phyloP scores from a whole-genome alignment of 2,888 invertebrate species.

The Endotricha flammealis region DNA sequence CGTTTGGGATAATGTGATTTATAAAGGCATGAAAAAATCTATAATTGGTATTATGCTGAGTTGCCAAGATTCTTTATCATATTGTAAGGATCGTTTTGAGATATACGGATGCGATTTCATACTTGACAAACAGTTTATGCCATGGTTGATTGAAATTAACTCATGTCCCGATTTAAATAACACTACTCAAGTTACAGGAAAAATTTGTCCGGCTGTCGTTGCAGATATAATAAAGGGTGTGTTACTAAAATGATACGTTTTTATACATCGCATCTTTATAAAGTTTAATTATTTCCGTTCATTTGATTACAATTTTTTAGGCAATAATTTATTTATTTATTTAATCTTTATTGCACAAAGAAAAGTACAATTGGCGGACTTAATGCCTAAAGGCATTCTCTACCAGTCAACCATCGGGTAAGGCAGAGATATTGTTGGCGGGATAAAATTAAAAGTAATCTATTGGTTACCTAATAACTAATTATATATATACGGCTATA shows the following conservation, averaged over 20 bases:
- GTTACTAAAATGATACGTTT: neutral
- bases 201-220: constrained; percentile 88
- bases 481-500: too few relatives aligned
- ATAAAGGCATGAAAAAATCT: constrained; percentile 90
- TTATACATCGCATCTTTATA: neutral
- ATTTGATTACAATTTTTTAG: too few relatives aligned
- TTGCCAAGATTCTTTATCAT: constrained; percentile 84
- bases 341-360: too few relatives aligned
- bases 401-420: too few relatives aligned
- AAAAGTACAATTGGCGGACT: too few relatives aligned
- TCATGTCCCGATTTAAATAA: constrained; percentile 89
- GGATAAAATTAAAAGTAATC: too few relatives aligned
- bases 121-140: constrained; percentile 88
- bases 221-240: constrained; percentile 92
- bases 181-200: constrained; percentile 90
- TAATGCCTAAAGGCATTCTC: too few relatives aligned
- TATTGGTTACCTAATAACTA: too few relatives aligned
- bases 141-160: constrained; percentile 96
- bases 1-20: constrained; percentile 86
- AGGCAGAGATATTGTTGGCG: too few relatives aligned
- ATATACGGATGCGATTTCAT: constrained; percentile 96
- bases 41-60: constrained; percentile 89
- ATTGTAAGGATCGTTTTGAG: constrained; percentile 88
- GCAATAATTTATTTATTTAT: too few relatives aligned
- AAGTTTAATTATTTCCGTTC: too few relatives aligned